A percentile compares a stretch with the other conserved stretches of the same genome.
phyloP scores from a whole-genome alignment of 1,140 invertebrate species.

The Drosophila burlai region DNA sequence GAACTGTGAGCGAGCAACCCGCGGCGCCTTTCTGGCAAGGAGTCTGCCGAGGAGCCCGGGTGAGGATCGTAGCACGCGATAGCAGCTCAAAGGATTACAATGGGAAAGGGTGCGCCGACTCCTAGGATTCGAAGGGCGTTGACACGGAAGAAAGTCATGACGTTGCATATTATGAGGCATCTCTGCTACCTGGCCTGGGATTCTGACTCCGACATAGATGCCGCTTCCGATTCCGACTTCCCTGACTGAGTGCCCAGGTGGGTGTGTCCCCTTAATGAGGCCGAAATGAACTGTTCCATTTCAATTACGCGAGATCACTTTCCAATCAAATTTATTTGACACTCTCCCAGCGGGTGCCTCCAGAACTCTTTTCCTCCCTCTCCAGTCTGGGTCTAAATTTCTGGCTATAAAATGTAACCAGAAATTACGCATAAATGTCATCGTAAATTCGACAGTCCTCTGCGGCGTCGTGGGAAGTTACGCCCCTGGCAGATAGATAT shows the following conservation, averaged over 20 bases:
- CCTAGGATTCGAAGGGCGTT: conserved; percentile 51
- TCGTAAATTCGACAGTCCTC: conserved; percentile 63
- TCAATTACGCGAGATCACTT: conserved; percentile 58
- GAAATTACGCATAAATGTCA: conserved; percentile 76
- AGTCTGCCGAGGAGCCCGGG: conserved; percentile 26
- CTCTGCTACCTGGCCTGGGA: conserved; percentile 53
- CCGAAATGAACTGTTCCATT: conserved; percentile 70
- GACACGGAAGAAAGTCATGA: conserved; percentile 73
- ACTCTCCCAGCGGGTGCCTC: conserved; percentile 49
- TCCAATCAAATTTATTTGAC: conserved; percentile 79
- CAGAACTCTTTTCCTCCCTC: conserved; percentile 55
- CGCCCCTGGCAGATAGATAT: conserved; percentile 32
- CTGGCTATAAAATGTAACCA: conserved; percentile 59
- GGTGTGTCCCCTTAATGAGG: conserved; percentile 75
- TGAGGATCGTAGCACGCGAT: conserved; percentile 69
- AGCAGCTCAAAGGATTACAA: conserved; percentile 70
- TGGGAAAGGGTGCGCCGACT: conserved; percentile 45
- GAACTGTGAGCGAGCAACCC: conserved; percentile 66
- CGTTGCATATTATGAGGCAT: conserved; percentile 53
- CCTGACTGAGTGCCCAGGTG: conserved; percentile 36
- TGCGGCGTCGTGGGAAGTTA: conserved; percentile 57
- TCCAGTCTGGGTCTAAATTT: neutral
- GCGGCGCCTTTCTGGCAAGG: conserved; percentile 49
- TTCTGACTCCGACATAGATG: conserved; percentile 1
- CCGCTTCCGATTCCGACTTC: conserved; percentile 3